These are phyloP conservation scores for Meta bourneti DNA, from an alignment of 2,888 invertebrate genomes.

Conservation along the genomic window DNA sequence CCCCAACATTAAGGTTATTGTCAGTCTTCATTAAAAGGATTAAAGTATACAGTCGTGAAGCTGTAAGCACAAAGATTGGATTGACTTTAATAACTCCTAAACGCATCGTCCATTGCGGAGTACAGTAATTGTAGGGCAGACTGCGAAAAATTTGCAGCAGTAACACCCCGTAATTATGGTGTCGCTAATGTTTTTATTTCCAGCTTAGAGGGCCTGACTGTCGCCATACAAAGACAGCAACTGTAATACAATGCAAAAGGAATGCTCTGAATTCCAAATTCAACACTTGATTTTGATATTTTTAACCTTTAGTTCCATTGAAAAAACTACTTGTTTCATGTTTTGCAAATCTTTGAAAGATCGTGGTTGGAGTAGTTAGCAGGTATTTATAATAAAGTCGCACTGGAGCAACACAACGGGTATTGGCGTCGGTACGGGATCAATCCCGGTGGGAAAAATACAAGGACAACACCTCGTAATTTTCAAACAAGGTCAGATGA, in stretches of 20 bases:
- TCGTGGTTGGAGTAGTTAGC: no score
- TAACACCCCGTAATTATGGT: background rate
- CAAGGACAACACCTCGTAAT: no score
- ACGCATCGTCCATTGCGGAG: background rate
- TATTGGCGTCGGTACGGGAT: no score
- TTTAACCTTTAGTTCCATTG: background rate
- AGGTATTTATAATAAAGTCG: no score
- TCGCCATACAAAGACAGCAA: background rate
- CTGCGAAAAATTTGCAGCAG: background rate
- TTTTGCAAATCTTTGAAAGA: no score
- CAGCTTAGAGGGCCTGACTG: background rate
- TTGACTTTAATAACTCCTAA: background rate
- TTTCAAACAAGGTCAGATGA: no score
- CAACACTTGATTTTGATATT: background rate
- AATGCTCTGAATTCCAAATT: background rate
- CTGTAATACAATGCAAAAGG: background rate
- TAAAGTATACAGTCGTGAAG: background rate
- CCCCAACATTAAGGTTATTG: constrained; percentile 66
- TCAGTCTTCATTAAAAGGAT: constrained; percentile 43
- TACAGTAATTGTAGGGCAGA: background rate
- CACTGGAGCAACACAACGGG: no score
- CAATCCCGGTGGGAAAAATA: no score
- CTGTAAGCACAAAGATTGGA: background rate
- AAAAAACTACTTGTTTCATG: no score
- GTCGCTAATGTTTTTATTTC: constrained; percentile 1